Evolutionary conservation across 92 coral and sea anemone genomes (phyloP).

Genomic region (Epizoanthus scotinus): DNA sequence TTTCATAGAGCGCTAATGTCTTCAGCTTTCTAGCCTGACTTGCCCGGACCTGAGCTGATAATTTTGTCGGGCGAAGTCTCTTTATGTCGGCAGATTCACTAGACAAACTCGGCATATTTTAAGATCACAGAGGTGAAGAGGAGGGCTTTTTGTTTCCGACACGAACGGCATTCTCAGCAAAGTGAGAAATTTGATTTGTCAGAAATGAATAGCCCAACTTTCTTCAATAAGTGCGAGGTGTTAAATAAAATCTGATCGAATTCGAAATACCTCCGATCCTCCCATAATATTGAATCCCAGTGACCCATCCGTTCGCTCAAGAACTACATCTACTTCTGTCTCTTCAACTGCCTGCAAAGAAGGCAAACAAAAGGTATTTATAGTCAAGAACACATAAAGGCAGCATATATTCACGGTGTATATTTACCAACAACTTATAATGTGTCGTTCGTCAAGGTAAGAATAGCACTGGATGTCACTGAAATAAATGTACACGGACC

Average conservation of each 20-base stretch:
- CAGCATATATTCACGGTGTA: conserved; percentile 59
- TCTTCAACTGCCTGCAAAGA: conserved; percentile 85
- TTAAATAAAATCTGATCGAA: neutral
- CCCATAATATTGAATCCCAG: conserved; percentile 97
- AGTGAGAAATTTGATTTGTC: conserved; percentile 36
- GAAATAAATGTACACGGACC: conserved; percentile 22
- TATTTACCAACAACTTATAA: conserved; percentile 84
- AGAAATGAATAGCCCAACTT: conserved; percentile 28
- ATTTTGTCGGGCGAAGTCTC: conserved; percentile 17
- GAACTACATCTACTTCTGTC: conserved; percentile 80
- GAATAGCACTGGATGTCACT: conserved; percentile 71
- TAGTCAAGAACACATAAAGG: conserved; percentile 68
- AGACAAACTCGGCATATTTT: conserved; percentile 32
- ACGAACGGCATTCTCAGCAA: conserved; percentile 57
- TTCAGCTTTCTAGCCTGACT: neutral
- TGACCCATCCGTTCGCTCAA: conserved; percentile 80
- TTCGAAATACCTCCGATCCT: conserved; percentile 72
- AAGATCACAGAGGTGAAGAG: conserved; percentile 56
- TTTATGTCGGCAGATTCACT: conserved; percentile 11
- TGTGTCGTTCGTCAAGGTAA: conserved; percentile 74
- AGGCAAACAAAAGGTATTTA: conserved; percentile 62
- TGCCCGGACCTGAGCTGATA: conserved; percentile 1
- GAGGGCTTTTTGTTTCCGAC: conserved; percentile 58
- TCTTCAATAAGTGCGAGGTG: neutral
- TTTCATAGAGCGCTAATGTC: conserved; percentile 16